Evolutionary conservation across 2,888 invertebrate genomes (phyloP).

Genomic region (Nudaria mundana): DNA sequence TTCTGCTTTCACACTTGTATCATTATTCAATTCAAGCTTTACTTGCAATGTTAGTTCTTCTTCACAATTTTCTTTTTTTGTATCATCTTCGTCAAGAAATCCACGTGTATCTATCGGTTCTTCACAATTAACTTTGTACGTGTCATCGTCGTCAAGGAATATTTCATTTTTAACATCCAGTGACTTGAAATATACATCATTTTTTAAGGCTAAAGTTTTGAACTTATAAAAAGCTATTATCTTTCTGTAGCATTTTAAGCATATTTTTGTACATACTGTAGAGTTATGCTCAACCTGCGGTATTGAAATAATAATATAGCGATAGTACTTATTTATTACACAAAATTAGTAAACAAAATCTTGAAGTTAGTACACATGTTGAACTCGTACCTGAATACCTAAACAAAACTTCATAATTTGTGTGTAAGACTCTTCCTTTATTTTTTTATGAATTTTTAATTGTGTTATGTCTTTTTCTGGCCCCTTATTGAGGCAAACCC

Average conservation of each 20-base stretch:
- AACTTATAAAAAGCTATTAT: slow-evolving; percentile 55
- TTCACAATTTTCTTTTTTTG: too few species aligned
- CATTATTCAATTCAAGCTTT: slow-evolving; percentile 27
- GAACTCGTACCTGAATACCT: slow-evolving; percentile 57
- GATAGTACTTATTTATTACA: neutral
- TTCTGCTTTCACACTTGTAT: slow-evolving; percentile 13
- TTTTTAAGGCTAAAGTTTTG: slow-evolving; percentile 54
- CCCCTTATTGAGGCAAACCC: slow-evolving; percentile 47
- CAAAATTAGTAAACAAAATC: neutral
- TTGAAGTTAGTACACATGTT: neutral
- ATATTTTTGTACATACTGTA: slow-evolving; percentile 50
- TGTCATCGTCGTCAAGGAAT: slow-evolving; percentile 17
- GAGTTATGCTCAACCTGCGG: slow-evolving; percentile 45
- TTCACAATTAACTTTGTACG: too few species aligned
- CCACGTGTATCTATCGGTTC: too few species aligned
- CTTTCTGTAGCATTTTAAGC: slow-evolving; percentile 56
- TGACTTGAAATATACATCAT: slow-evolving; percentile 46
- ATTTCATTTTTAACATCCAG: slow-evolving; percentile 32
- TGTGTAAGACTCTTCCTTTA: slow-evolving; percentile 30
- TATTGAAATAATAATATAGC: slow-evolving; percentile 6
- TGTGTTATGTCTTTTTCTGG: slow-evolving; percentile 46
- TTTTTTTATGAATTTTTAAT: slow-evolving; percentile 31
- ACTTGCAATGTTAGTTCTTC: slow-evolving; percentile 7
- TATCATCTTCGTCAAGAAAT: too few species aligned
- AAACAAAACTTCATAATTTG: slow-evolving; percentile 59